These are phyloP conservation scores for Neolamprologus brichardi DNA, from an alignment of 2,113 vertebrate genomes.

Conservation along the genomic window DNA sequence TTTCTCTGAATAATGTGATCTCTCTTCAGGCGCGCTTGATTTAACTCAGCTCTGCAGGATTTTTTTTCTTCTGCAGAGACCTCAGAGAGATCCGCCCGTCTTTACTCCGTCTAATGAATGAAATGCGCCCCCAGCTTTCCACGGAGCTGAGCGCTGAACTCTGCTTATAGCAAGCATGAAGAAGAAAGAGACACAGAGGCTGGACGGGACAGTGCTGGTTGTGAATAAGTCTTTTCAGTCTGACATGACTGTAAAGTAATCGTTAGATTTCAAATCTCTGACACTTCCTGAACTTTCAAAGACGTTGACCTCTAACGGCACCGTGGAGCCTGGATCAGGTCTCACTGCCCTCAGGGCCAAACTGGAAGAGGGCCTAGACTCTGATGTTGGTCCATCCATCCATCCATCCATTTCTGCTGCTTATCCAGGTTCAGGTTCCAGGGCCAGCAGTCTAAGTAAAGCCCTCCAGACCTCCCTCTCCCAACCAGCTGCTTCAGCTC, in stretches of 20 bases:
- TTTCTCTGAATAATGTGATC: slow-evolving; percentile 14
- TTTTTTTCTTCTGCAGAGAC: neutral
- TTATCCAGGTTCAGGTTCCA: neutral
- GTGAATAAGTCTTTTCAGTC: neutral
- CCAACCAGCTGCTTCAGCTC: neutral
- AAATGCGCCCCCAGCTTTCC: neutral
- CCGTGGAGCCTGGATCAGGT: neutral
- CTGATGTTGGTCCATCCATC: neutral
- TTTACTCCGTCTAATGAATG: neutral
- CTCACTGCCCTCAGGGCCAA: neutral
- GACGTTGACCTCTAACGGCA: neutral
- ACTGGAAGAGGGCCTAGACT: neutral
- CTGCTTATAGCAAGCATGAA: neutral
- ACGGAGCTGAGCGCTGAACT: neutral
- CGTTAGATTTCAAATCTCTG: neutral
- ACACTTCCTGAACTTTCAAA: neutral
- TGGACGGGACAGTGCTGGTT: neutral
- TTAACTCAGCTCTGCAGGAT: neutral
- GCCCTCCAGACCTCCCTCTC: neutral
- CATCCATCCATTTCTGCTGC: neutral
- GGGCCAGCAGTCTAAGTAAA: neutral
- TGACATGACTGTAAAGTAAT: neutral
- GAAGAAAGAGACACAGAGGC: neutral
- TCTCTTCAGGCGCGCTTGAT: neutral
- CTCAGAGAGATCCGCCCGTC: neutral